phyloP scores from a whole-genome alignment of 2,113 vertebrate species.

The Amphiprion percula region DNA sequence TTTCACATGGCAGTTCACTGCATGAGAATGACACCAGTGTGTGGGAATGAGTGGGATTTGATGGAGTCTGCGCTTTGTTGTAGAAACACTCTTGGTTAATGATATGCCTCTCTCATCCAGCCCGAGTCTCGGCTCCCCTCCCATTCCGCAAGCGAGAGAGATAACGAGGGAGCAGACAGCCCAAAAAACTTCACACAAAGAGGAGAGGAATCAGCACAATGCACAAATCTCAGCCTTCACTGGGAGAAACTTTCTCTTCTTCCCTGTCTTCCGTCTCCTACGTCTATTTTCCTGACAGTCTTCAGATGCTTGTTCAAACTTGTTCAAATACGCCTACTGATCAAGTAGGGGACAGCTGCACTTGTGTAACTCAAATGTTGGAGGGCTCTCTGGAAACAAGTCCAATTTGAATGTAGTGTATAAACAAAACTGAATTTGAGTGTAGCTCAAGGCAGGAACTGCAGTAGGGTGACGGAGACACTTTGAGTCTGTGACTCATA shows the following conservation, averaged over 20 bases:
- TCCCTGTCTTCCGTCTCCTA: constrained; percentile 32
- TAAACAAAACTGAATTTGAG: constrained; percentile 60
- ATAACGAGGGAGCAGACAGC: constrained; percentile 77
- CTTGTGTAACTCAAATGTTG: constrained; percentile 48
- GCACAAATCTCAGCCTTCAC: constrained; percentile 50
- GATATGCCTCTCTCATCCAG: constrained; percentile 75
- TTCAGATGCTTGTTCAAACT: constrained; percentile 64
- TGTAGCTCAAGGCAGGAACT: constrained; percentile 41
- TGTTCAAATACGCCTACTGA: constrained; percentile 63
- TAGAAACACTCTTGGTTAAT: constrained; percentile 76
- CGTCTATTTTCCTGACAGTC: constrained; percentile 36
- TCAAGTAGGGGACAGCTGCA: constrained; percentile 61
- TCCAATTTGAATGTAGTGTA: constrained; percentile 47
- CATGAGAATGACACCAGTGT: constrained; percentile 65
- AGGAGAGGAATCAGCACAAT: constrained; percentile 61
- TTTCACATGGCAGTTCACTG: constrained; percentile 51
- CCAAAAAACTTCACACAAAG: constrained; percentile 69
- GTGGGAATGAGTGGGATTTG: constrained; percentile 71
- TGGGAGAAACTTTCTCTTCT: constrained; percentile 68
- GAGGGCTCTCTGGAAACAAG: constrained; percentile 44
- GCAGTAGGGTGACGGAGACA: constrained; percentile 37
- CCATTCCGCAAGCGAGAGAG: constrained; percentile 56
- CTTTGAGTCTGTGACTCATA: constrained; percentile 54
- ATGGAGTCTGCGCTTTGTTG: constrained; percentile 76
- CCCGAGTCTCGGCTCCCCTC: constrained; percentile 48